These are phyloP conservation scores for Psittacula cyanocephala DNA, from an alignment of 2,113 vertebrate genomes.

Conservation along the genomic window DNA sequence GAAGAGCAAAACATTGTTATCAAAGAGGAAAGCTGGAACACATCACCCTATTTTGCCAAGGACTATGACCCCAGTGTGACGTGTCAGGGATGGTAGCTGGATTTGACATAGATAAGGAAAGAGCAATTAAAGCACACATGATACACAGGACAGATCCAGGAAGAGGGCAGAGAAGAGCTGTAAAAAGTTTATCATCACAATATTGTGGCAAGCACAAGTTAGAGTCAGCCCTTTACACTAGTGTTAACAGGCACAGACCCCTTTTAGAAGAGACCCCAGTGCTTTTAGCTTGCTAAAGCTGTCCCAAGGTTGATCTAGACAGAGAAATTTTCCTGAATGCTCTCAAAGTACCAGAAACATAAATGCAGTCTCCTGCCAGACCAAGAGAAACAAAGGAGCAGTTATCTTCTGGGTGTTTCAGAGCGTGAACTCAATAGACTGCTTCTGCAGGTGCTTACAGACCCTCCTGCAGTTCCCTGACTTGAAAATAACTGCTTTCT, in stretches of 20 bases:
- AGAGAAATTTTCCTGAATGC: neutral
- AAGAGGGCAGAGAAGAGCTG: neutral
- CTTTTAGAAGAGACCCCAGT: neutral
- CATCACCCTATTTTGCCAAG: neutral
- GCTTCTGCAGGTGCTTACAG: neutral
- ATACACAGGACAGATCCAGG: neutral
- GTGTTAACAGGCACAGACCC: neutral
- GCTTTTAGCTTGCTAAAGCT: neutral
- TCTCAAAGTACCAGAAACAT: neutral
- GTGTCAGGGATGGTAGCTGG: neutral
- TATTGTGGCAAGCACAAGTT: neutral
- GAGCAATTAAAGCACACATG: neutral
- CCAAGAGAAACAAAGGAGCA: neutral
- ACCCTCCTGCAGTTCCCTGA: neutral
- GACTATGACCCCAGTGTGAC: neutral
- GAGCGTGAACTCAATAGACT: rapidly evolving
- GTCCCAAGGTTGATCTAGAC: neutral
- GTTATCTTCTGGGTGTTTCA: neutral
- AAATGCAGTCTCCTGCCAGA: neutral
- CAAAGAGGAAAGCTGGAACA: neutral
- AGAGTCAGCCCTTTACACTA: neutral
- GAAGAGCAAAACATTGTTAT: neutral
- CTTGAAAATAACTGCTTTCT: neutral
- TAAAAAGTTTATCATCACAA: neutral
- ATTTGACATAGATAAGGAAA: constrained; percentile 18